Percentiles rank a stretch among this genome's conserved stretches.
phyloP scores from a whole-genome alignment of 2,797 vertebrate species.

The Anisognathus igniventris region DNA sequence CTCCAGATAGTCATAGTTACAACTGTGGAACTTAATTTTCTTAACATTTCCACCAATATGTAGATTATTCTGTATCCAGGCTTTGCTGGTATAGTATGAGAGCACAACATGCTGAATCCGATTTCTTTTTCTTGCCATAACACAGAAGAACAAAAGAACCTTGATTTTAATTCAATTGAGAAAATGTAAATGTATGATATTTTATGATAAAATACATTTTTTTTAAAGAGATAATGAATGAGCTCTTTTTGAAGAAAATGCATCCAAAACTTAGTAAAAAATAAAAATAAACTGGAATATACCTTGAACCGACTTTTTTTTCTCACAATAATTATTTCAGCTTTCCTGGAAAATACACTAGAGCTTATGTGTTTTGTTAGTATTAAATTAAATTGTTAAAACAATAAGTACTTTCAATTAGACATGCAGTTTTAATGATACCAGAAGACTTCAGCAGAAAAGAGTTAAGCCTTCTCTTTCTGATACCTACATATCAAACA shows the following conservation, averaged over 20 bases:
- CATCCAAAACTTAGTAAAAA: background rate
- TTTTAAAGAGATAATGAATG: background rate
- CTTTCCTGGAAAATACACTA: background rate
- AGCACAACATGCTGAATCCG: background rate
- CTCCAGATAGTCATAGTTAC: background rate
- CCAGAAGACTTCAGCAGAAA: background rate
- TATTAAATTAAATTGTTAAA: background rate
- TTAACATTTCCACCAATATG: background rate
- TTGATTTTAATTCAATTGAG: background rate
- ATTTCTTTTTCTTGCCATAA: background rate
- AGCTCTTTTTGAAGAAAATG: background rate
- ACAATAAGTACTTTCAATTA: background rate
- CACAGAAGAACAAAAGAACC: background rate
- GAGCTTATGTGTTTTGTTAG: background rate
- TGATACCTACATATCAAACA: background rate
- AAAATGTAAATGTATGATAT: background rate
- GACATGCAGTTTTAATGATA: background rate
- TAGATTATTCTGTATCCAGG: background rate
- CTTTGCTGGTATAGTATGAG: background rate
- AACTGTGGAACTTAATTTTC: background rate
- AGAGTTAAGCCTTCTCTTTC: background rate
- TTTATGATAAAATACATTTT: background rate
- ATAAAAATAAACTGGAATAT: background rate
- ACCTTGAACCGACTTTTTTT: background rate
- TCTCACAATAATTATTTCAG: background rate